Base-by-base conservation (phyloP, 1,140 invertebrate species). In the Sesamia nonagrioides region DNA sequence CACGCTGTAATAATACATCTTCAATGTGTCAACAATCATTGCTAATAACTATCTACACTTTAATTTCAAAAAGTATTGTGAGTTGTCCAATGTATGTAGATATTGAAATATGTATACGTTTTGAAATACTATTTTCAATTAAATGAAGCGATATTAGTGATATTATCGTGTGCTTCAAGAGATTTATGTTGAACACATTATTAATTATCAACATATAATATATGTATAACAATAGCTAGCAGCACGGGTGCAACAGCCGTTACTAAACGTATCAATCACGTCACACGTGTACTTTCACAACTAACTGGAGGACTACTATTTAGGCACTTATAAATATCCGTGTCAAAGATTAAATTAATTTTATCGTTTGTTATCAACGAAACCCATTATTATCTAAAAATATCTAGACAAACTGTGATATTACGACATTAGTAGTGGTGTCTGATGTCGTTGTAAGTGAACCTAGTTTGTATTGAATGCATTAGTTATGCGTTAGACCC, bases 331-430 rank as follows among this genome's bases (percentile, higher is more conserved):
- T 56, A 50, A 50, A 50, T 27, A 56, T 56, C 21, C 6, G 21
- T 56, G 21, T 56, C 52, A 11, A 6, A 21, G 52, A 56, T 56
- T 56, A 56, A 56, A 56, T 56, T 6, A 27, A 27, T 56, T 56
- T 27, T 56, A 56, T 56, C 54, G 18, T 27, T 56, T 50, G 13
- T 50, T 50, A 50, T 50, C 45, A n/a, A 1, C 2, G 45, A 50
- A 50, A 50, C 45, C n/a, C 15, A 50, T n/a, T 15, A 27, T 13
- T 27, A 27, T 56, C 54, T 56, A 56, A 56, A 56, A 56, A 56
- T 27, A 56, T 56, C 21, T 56, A 27, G 9, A 56, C 54, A 56
- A 33, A 54, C 1, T 27, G 54, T 56, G 54, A 56, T 27, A 33
- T 50, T 50, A 50, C 45, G 15, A 50, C 45, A 50, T 50, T 15